Evolutionary conservation across 2,888 invertebrate genomes (phyloP).

Genomic region (Cosmopolites sordidus): DNA sequence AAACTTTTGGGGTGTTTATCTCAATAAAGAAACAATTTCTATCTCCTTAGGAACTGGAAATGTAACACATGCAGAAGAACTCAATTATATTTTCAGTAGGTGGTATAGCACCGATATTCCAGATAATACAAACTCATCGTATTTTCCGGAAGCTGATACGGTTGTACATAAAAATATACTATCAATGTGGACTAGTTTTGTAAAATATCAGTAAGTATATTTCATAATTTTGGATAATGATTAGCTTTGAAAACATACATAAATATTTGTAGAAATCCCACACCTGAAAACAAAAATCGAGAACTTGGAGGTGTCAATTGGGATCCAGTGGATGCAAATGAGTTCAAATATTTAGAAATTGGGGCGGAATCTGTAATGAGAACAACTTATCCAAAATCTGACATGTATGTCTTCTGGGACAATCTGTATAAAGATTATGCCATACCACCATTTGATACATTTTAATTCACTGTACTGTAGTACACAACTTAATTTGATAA

Average conservation of each 20-base stretch:
- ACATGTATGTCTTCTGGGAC: conserved; percentile 18
- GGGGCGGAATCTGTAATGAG: conserved; percentile 12
- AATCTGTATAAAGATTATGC: conserved; percentile 14
- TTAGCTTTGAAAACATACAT: no score
- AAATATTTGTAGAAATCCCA: no score
- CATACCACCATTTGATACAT: conserved; percentile 16
- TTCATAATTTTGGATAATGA: no score
- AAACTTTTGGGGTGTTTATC: no score
- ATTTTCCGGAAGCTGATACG: conserved; percentile 3
- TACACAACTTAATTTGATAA: no score
- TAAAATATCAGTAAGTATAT: conserved; percentile 4
- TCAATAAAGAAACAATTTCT: no score
- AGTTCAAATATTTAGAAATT: conserved; percentile 21
- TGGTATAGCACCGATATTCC: conserved; percentile 3
- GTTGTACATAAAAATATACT: not conserved
- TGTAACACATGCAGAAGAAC: conserved; percentile 4
- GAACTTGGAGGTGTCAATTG: no score
- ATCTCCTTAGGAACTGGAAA: conserved; percentile 3
- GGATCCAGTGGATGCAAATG: conserved; percentile 14
- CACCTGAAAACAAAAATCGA: no score
- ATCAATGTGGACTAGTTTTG: conserved; percentile 3
- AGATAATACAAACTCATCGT: not conserved
- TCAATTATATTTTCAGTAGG: conserved; percentile 3
- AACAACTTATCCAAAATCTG: conserved; percentile 14
- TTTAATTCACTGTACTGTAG: no score